Percentiles rank a stretch among this genome's conserved stretches.
Conservation (phyloP, 2,888 invertebrate genomes). For the Folsomia manolachei region DNA sequence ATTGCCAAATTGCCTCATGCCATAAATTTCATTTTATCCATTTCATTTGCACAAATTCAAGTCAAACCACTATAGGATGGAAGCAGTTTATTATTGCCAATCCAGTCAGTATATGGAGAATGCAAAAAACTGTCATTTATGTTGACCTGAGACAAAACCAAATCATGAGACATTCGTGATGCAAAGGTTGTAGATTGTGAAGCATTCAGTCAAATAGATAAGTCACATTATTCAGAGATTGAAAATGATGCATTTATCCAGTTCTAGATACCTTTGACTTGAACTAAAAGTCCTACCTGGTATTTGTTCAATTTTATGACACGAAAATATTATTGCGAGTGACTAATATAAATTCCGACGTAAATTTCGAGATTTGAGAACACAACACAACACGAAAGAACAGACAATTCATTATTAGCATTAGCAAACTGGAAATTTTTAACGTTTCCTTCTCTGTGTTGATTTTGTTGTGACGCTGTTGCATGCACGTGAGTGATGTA, state of each 20-base stretch:
- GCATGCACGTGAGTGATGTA: not conserved
- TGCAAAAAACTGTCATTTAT: too few species aligned
- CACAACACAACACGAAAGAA: not conserved
- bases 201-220: too few species aligned
- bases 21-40: not conserved
- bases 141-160: not conserved
- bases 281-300: not conserved
- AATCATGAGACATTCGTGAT: not conserved
- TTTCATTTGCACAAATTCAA: constrained; percentile 5
- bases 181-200: too few species aligned
- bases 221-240: too few species aligned
- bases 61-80: not conserved
- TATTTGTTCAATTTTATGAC: not conserved
- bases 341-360: not conserved
- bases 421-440: not conserved
- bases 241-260: too few species aligned
- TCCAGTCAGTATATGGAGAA: too few species aligned
- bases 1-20: not conserved
- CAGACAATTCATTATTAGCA: not conserved
- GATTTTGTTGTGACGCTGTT: constrained; percentile 1
- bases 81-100: too few species aligned
- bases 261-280: too few species aligned
- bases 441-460: too few species aligned
- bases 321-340: not conserved
- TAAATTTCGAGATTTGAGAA: not conserved